Base-by-base conservation (phyloP, 2,113 vertebrate species). In the Sciurus niger region DNA sequence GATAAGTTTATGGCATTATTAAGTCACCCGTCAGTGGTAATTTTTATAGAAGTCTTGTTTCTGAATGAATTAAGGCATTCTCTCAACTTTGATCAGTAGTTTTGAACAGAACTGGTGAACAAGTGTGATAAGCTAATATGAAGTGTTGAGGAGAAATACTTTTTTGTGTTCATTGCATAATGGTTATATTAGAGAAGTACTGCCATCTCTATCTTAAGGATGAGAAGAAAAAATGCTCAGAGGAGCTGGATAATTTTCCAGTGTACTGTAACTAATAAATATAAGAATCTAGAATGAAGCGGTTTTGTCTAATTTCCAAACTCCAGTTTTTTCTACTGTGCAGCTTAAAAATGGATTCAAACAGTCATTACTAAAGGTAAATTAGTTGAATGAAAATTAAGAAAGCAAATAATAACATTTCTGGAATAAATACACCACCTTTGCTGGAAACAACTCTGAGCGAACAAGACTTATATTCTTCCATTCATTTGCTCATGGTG, bases 291-390 rank as follows among this genome's bases (percentile, higher is more conserved):
- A 79, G 76, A 93, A 51, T 16, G n/a, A 95, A 89, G 24, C 0
- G 70, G 6, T 84, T 92, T 84, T 74, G 40, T 93, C 7, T 86
- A 53, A 93, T 89, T 95, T 17, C 20, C 94, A 89, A 95, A 7
- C 16, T 65, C 8, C 4, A 22, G 8, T 77, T 84, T 40, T 88
- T 65, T 70, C 86, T 84, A 37, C 28, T 83, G 0, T 24, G 25
- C 32, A 77, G 24, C 40, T 92, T 96, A 46, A 90, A 90, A 97
- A 94, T n/a, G 4, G 6, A 96, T 88, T 93, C 53, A 48, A 74
- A 91, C 91, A 17, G 28, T 67, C 2, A 86, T 86, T 89, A 74
- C 17, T 95, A 85, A 93, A 89, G 67, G 93, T 68, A 93, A 95
- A 68, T 86, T 37, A 96, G 30, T 55, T 95, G 55, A 89, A 24